A percentile compares a stretch with the other conserved stretches of the same genome.
Evolutionary conservation across 2,888 invertebrate species (phyloP).

Genomic region (Carterocephalus palaemon): DNA sequence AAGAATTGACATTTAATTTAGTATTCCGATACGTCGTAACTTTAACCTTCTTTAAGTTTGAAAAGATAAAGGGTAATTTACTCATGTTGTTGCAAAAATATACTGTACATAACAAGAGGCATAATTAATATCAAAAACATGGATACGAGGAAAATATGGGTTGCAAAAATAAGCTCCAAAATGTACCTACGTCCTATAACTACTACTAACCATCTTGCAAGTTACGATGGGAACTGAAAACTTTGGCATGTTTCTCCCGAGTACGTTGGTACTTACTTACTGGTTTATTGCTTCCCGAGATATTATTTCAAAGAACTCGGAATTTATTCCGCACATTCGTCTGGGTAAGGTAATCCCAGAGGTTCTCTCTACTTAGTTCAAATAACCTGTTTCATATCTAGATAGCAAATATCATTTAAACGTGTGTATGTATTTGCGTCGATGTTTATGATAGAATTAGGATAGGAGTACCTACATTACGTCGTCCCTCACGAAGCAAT

Average conservation of each 20-base stretch:
- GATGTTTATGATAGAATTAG: slow-evolving; percentile 31
- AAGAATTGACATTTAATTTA: slow-evolving; percentile 7
- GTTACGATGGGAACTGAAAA: slow-evolving; percentile 45
- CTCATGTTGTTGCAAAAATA: too few species aligned
- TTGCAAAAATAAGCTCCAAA: slow-evolving; percentile 9
- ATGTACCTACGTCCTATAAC: slow-evolving; percentile 7
- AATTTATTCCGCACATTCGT: slow-evolving; percentile 69
- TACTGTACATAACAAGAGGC: too few species aligned
- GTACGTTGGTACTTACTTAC: slow-evolving; percentile 70
- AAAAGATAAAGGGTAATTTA: too few species aligned
- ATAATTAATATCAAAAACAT: too few species aligned
- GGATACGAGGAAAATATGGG: neutral
- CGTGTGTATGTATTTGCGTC: slow-evolving; percentile 42
- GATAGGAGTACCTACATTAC: too few species aligned
- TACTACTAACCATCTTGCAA: slow-evolving; percentile 14
- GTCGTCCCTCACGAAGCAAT: too few species aligned
- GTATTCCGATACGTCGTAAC: too few species aligned
- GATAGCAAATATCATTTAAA: slow-evolving; percentile 45
- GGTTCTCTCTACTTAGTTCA: slow-evolving; percentile 67
- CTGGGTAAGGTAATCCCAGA: slow-evolving; percentile 64
- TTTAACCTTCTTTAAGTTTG: too few species aligned
- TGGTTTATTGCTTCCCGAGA: slow-evolving; percentile 72
- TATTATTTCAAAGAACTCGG: slow-evolving; percentile 76
- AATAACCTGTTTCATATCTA: slow-evolving; percentile 48
- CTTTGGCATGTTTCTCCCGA: slow-evolving; percentile 65